phyloP scores from a whole-genome alignment of 2,888 invertebrate species.

The Thereva nobilitata region DNA sequence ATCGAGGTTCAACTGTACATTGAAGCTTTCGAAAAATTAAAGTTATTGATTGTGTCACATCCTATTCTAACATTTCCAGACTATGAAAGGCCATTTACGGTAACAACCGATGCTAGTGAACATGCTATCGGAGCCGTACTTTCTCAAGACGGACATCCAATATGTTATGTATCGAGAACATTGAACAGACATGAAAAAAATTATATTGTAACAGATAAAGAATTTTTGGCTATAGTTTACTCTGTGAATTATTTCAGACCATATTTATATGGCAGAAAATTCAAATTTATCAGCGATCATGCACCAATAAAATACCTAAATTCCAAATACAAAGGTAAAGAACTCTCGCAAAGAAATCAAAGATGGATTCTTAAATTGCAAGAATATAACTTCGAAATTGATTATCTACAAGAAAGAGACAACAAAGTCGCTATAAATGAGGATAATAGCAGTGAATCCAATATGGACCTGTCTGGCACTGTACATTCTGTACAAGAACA shows the following conservation, averaged over 20 bases:
- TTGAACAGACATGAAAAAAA: too few relatives aligned
- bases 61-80: slow-evolving; percentile 35
- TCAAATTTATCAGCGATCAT: slow-evolving; percentile 37
- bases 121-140: slow-evolving; percentile 32
- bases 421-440: slow-evolving; percentile 33
- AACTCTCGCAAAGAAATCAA: slow-evolving; percentile 35
- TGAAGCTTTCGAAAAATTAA: slow-evolving; percentile 35
- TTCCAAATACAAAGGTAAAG: slow-evolving; percentile 39
- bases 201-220: slow-evolving; percentile 38
- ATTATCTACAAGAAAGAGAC: slow-evolving; percentile 36
- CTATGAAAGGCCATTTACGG: slow-evolving; percentile 30
- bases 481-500: slow-evolving; percentile 38
- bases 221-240: slow-evolving; percentile 40
- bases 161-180: too few relatives aligned
- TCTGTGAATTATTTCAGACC: slow-evolving; percentile 37
- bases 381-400: too few relatives aligned
- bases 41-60: slow-evolving; percentile 26
- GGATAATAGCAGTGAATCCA: slow-evolving; percentile 28
- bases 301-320: slow-evolving; percentile 36
- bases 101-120: slow-evolving; percentile 38
- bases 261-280: slow-evolving; percentile 37
- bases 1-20: too few relatives aligned
- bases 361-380: slow-evolving; percentile 39
- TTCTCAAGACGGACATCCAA: too few relatives aligned
- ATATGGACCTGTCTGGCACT: slow-evolving; percentile 29